Conservation (phyloP, 2,113 vertebrate species). For the Raphicerus campestris region DNA sequence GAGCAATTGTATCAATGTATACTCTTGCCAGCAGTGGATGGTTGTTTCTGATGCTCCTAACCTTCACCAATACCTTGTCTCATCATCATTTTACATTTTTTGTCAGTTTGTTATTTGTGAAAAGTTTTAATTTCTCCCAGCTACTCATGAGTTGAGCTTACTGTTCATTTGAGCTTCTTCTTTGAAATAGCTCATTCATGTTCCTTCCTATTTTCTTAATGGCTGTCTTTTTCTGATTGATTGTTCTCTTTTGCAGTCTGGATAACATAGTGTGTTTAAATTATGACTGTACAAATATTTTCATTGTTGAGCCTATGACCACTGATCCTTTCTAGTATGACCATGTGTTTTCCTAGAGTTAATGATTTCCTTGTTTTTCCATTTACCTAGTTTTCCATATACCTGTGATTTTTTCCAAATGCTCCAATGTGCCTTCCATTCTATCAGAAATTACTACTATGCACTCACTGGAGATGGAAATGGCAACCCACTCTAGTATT, state of each 20-base stretch:
- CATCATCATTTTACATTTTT: neutral
- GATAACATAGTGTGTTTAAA: slow-evolving; percentile 21
- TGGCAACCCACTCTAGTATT: neutral
- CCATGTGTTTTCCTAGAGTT: slow-evolving; percentile 34
- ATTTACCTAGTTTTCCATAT: slow-evolving; percentile 18
- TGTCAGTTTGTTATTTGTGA: neutral
- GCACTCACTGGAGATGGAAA: neutral
- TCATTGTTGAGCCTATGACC: slow-evolving; percentile 6
- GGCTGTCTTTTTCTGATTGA: neutral
- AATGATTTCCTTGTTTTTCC: slow-evolving; percentile 49
- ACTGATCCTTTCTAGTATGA: slow-evolving; percentile 15
- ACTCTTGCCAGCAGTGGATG: neutral
- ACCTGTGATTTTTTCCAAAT: neutral
- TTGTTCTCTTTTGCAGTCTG: neutral
- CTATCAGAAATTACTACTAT: slow-evolving; percentile 28
- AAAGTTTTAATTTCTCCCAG: neutral
- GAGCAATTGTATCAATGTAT: neutral
- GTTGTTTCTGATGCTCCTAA: neutral
- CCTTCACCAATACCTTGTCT: neutral
- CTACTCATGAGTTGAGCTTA: neutral
- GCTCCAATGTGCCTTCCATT: neutral
- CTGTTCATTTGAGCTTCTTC: neutral
- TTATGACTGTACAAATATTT: slow-evolving; percentile 35
- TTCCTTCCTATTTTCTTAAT: neutral
- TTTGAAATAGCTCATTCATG: neutral